Evolutionary conservation across 2,113 vertebrate species (phyloP), one percentile per base, ranked within the genome.

Genomic region (Pygoscelis antarcticus): DNA sequence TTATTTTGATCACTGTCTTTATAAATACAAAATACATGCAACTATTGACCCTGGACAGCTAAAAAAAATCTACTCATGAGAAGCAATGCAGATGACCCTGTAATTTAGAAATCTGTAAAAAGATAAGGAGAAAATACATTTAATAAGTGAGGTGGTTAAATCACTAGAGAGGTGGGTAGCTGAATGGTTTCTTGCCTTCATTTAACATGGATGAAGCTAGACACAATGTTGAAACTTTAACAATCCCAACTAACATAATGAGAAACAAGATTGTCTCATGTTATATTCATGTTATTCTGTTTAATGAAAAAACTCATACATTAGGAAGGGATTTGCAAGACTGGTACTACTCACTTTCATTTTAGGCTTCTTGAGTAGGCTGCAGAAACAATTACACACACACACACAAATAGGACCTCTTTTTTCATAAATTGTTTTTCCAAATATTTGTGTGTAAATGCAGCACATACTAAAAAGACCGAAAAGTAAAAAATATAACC

Each of bases 201-300:
- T 94, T 95, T 92, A 95, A 87, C 29, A 66, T 36, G 44, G 29
- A 92, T 91, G 70, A 87, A 95, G 60, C 46, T 40, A 32, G 10
- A 71, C 47, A 77, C 58, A 92, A 9, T 60, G 32, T 44, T 79
- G 82, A 95, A 94, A 89, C 65, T 78, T 90, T 88, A 92, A 81
- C 55, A 92, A 66, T 81, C 19, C 16, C 55, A 88, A 47, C 77
- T 62, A 93, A 68, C 21, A 83, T 78, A 96, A 95, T 84, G 69
- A 94, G 81, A 96, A 91, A 92, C 52, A 92, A 87, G 87, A 69
- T 44, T 81, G 60, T 82, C 91, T 97, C 76, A 90, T 95, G 84
- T 97, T 94, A 87, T 94, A 96, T 95, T 97, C 87, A 94, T 90
- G 52, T 66, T 90, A 79, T 54, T 82, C 81, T 92, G 40, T 61